Evolutionary conservation across 1,140 invertebrate species (phyloP), one percentile per base, ranked within the genome.

Genomic region (Oryctes rhinoceros): DNA sequence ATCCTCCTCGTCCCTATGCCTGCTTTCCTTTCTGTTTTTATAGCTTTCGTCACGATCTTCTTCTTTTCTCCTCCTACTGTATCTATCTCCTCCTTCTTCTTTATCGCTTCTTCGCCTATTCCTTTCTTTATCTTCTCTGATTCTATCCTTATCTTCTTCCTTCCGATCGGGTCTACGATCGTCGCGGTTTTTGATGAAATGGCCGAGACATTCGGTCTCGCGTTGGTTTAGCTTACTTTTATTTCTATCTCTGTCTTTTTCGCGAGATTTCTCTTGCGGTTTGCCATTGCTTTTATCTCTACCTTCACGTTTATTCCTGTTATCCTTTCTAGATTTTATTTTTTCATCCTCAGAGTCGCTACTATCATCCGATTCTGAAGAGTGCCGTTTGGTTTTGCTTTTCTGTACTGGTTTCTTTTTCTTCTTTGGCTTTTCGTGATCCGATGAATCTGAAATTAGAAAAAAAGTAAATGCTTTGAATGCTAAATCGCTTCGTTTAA

Each of bases 211-310:
- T 79, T 78, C 53, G 71, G 13, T 76, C 15, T 71, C 37, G 30
- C 13, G 62, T 65, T 18, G 48, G 30, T 44, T 78, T 44, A 67
- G 78, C 77, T 71, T 83, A 4, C 80, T 71, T 76, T 83, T 84
- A 80, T 49, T 78, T 81, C 37, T 81, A 75, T 82, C 82, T 80
- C 80, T 85, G 9, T 82, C 86, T 67, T 80, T 77, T 81, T 84
- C 84, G 47, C 85, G 81, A 48, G 85, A 84, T 83, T 86, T 84
- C 86, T 86, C 44, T 83, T 85, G 9, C 11, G 30, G 10, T 78
- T 59, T 48, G 6, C 53, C 6, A 0, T 59, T 10, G n/a, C 7
- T 53, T n/a, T 6, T 49, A 18, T 78, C 49, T 59, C 24, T n/a
- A 78, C 10, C 15, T n/a, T 78, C 13, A 35, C 30, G 47, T 15